Percentiles rank a stretch among this genome's conserved stretches.
Evolutionary conservation across 2,888 invertebrate species (phyloP).

Genomic region (Carpatolechia fugitivella): DNA sequence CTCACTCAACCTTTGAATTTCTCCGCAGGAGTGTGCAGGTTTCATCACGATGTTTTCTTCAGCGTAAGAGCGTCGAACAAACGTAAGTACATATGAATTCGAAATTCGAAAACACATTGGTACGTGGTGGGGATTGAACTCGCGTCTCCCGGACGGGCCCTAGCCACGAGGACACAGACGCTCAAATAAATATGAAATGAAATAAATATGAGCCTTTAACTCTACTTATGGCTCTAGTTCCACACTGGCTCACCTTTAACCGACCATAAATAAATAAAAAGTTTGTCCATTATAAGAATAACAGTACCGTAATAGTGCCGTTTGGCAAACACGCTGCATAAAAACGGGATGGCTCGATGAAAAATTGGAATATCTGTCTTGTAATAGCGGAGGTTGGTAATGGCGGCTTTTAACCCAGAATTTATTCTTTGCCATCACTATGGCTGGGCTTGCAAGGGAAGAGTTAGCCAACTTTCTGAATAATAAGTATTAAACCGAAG

Average conservation of each 20-base stretch:
- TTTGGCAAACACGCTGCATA: constrained; percentile 15
- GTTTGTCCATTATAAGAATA: constrained; percentile 15
- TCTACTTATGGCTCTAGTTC: neutral
- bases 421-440: neutral
- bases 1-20: too few relatives aligned
- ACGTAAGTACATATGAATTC: too few relatives aligned
- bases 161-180: too few relatives aligned
- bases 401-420: constrained; percentile 21
- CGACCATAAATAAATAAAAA: constrained; percentile 17
- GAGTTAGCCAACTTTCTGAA: neutral
- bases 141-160: too few relatives aligned
- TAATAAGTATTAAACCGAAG: too few relatives aligned
- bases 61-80: too few relatives aligned
- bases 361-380: constrained; percentile 3
- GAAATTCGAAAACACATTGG: too few relatives aligned
- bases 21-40: too few relatives aligned
- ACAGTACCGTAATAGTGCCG: constrained; percentile 12
- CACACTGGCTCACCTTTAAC: neutral
- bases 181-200: too few relatives aligned
- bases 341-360: constrained; percentile 10
- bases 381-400: constrained; percentile 1
- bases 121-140: too few relatives aligned
- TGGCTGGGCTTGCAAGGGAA: neutral
- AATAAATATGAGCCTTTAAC: too few relatives aligned
- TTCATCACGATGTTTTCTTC: too few relatives aligned